These are phyloP conservation scores for Drosophila sechellia DNA, from an alignment of 1,140 invertebrate genomes.

Conservation along the genomic window DNA sequence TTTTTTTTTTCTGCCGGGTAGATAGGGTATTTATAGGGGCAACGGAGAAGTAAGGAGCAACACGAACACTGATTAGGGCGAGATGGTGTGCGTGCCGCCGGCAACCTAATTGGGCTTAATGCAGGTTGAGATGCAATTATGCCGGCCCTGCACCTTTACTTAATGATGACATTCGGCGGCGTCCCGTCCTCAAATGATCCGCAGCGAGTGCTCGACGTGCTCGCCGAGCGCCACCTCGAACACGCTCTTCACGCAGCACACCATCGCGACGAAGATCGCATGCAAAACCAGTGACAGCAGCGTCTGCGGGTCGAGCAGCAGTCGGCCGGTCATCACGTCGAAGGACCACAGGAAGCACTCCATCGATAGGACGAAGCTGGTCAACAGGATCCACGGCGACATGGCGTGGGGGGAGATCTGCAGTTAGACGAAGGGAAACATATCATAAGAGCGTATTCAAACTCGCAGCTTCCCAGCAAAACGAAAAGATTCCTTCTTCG, in stretches of 20 bases:
- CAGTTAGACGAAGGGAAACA: neutral
- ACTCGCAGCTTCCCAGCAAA: too few relatives aligned
- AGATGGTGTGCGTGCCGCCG: conserved; percentile 32
- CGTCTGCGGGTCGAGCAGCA: neutral
- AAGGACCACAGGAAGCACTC: conserved; percentile 11
- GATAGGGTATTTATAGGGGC: neutral
- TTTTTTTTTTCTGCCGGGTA: neutral
- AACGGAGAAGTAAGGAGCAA: neutral
- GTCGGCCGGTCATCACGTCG: conserved; percentile 14
- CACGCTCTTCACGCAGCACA: conserved; percentile 35
- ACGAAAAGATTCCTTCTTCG: too few relatives aligned
- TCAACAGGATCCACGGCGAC: conserved; percentile 26
- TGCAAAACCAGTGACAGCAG: conserved; percentile 8
- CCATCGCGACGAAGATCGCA: conserved; percentile 18
- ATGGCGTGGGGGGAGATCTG: conserved; percentile 15
- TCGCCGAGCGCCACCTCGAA: conserved; percentile 35
- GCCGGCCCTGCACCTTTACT: conserved; percentile 53
- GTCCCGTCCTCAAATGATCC: conserved; percentile 6
- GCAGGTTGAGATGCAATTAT: conserved; percentile 45
- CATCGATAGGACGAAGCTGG: neutral
- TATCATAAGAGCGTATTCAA: too few relatives aligned
- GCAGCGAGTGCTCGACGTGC: conserved; percentile 9
- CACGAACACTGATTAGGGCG: conserved; percentile 39
- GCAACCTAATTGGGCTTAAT: conserved; percentile 54
- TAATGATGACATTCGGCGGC: conserved; percentile 53